These are phyloP conservation scores for Formica exsecta DNA, from an alignment of 1,140 invertebrate genomes.

Conservation along the genomic window DNA sequence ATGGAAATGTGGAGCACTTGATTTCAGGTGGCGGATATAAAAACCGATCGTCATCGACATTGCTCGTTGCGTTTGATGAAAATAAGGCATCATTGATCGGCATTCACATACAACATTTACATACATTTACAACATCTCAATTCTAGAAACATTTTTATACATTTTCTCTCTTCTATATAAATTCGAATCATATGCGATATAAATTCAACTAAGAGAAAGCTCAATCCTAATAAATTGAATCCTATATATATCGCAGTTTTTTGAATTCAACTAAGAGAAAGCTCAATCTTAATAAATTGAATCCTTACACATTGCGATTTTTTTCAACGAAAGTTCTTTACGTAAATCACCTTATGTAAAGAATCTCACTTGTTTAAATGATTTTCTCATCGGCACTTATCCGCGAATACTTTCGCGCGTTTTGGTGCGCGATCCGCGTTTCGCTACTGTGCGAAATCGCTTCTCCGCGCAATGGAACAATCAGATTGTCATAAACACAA, in stretches of 20 bases:
- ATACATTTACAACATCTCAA: not conserved
- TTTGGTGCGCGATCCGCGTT: constrained; percentile 36
- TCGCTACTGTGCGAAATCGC: constrained; percentile 16
- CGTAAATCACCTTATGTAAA: constrained; percentile 23
- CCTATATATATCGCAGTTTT: not conserved
- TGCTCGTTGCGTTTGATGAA: constrained; percentile 13
- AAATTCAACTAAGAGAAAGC: not conserved
- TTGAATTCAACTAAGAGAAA: not conserved
- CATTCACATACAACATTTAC: not conserved
- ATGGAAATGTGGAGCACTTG: constrained; percentile 74
- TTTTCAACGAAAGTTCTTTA: constrained; percentile 36
- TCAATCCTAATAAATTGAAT: not conserved
- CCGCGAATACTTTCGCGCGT: constrained; percentile 11
- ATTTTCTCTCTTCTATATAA: not conserved
- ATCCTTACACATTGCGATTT: not conserved
- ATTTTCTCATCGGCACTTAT: constrained; percentile 37
- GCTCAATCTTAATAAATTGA: too few relatives aligned
- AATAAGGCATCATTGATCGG: constrained; percentile 6
- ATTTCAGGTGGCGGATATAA: constrained; percentile 22
- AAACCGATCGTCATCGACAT: constrained; percentile 10
- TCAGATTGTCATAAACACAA: constrained; percentile 5
- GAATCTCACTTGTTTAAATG: constrained; percentile 24
- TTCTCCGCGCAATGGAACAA: constrained; percentile 11
- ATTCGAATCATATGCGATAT: not conserved
- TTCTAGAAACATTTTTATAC: too few relatives aligned